Base-by-base conservation (phyloP, 92 coral and sea anemone species). In the Micromussa lordhowensis region DNA sequence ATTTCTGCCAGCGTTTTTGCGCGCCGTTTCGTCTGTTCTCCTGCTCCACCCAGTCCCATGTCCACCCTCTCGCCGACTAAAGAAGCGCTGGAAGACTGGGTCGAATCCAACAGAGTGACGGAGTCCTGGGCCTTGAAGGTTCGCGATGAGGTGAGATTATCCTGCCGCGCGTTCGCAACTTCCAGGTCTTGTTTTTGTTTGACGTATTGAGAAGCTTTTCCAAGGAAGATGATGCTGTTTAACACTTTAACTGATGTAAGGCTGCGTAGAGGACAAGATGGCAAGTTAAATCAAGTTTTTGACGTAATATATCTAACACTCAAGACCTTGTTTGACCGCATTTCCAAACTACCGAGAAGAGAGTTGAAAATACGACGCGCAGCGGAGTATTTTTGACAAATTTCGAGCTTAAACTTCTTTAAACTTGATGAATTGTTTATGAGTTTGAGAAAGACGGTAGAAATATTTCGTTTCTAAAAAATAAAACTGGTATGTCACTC, bases 171-270 rank as follows among this genome's bases (percentile, higher is more conserved):
- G 70, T 51, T 73, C 30, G 31, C 10, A 16, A 90, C 75, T 71
- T 90, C 96, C 40, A 82, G 70, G 55, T 89, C 83, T 69, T 93
- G 94, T 91, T 88, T 93, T 77, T 95, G 96, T 51, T 92, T 89
- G 84, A 97, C 96, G 74, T 96, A 94, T 63, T 93, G 95, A 54
- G 95, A 77, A 15, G 99, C 98, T 84, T 96, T 94, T 16, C 99
- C 99, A 74, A 98, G 95, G 44, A 98, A 90, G 44, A 98, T 88
- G 40, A 98, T 98, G 89, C 99, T 98, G 94, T 96, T 98, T 40
- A 98, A 92, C 58, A 98, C 93, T 84, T 98, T 98, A 8, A 96
- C 91, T 22, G 99, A 94, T 31, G 91, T 89, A 35, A 98, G 92
- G 88, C 99, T 98, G 90, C 32, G n/a, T 14, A 34, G 35, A 24